Base-by-base conservation (phyloP, 2,888 invertebrate genomes). In the Tanytarsus gracilentus region DNA sequence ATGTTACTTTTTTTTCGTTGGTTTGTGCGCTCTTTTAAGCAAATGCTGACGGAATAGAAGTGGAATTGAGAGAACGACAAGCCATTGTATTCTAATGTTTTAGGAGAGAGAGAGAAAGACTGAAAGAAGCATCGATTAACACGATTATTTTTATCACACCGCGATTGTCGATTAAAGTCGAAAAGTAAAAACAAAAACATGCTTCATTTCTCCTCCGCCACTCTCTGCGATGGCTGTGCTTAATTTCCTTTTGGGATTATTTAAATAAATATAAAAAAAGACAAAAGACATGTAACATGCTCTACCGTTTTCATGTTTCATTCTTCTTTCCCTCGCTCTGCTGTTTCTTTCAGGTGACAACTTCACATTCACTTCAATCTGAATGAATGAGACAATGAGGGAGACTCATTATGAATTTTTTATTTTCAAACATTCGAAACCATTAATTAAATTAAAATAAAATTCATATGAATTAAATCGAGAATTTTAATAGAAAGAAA, bases 51-150 rank as follows among this genome's bases (percentile, higher is more conserved):
- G 14, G 27, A 55, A 40, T 8, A 16, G 14, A 33, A 33, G 21
- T 30, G n/a, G n/a, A 49, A 49, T 8, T 7, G 25, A 52, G 18
- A 44, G 48, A 56, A 36, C 58, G 58, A 58, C 58, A 58, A 18
- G 58, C 58, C 48, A 58, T 58, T 58, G 58, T 58, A 58, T 58
- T 58, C 58, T 58, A 58, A 58, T 58, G 58, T 48, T 58, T 44
- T 49, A 26, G 25, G 25, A 49, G 49, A 56, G 51, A 51, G 21
- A 25, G 30, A 30, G 51, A 51, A 51, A 51, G n/a, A n/a, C n/a
- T n/a, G n/a, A 40, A 23, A 44, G 44, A 44, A 26, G 48, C 48
- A 58, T 58, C 58, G 58, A 58, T 58, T 58, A 58, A 58, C 58
- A 58, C 58, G 58, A 58, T 58, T 58, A 58, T 40, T 16, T 58